phyloP scores from a whole-genome alignment of 2,113 vertebrate species.

The Stegostoma tigrinum region DNA sequence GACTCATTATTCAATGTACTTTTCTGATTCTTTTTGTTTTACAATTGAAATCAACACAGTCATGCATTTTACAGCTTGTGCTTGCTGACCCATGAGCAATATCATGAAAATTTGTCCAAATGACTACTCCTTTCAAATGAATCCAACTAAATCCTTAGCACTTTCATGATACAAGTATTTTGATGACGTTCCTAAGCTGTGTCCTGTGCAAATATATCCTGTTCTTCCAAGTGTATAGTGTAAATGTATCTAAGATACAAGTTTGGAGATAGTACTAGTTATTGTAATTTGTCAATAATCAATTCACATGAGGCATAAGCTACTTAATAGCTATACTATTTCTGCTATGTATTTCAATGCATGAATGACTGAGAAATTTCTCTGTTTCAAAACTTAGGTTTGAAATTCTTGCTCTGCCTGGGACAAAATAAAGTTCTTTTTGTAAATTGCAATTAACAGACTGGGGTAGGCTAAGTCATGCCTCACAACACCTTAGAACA shows the following conservation, averaged over 20 bases:
- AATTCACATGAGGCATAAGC: background rate
- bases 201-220: background rate
- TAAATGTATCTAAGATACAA: background rate
- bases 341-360: no score
- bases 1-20: background rate
- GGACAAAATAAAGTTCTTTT: background rate
- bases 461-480: background rate
- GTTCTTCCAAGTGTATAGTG: background rate
- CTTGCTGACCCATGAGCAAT: background rate
- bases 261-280: background rate
- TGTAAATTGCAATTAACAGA: background rate
- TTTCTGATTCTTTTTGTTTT: background rate
- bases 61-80: background rate
- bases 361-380: no score
- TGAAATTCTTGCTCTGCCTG: background rate
- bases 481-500: background rate
- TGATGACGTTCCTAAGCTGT: background rate
- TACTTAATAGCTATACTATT: no score
- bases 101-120: background rate
- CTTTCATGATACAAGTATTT: background rate
- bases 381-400: background rate
- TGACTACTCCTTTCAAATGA: background rate
- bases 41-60: background rate
- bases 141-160: background rate
- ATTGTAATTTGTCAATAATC: background rate